Evolutionary conservation across 2,888 invertebrate species (phyloP).

Genomic region (Automeris io): DNA sequence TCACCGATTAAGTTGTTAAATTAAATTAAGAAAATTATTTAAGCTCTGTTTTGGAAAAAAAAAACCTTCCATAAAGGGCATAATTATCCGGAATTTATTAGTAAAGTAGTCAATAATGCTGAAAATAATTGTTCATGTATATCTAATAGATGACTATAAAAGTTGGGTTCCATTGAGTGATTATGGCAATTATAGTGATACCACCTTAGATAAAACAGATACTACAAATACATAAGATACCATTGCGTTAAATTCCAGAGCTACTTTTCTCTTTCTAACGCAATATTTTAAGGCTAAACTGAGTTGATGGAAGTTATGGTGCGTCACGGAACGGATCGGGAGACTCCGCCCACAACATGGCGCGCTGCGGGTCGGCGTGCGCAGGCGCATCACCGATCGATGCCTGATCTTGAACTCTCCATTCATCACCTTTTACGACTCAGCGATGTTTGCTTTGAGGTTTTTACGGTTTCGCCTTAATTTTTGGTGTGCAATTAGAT

Average conservation of each 20-base stretch:
- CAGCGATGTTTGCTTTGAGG: slow-evolving; percentile 50
- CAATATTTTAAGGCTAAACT: slow-evolving; percentile 26
- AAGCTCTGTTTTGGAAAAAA: too few relatives aligned
- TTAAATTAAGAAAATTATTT: too few relatives aligned
- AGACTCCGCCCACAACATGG: slow-evolving; percentile 67
- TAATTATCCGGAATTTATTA: too few relatives aligned
- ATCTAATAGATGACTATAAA: too few relatives aligned
- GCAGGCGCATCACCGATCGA: slow-evolving; percentile 21
- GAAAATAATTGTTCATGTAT: too few relatives aligned
- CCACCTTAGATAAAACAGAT: slow-evolving; percentile 18
- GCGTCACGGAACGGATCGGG: slow-evolving; percentile 18
- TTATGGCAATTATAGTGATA: slow-evolving; percentile 21
- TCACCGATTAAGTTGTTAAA: too few relatives aligned
- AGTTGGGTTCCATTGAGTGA: too few relatives aligned
- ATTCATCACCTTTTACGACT: slow-evolving; percentile 67
- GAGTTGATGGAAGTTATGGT: slow-evolving; percentile 35
- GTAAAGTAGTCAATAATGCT: too few relatives aligned
- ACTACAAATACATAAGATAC: slow-evolving; percentile 14
- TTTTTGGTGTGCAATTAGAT: slow-evolving; percentile 52
- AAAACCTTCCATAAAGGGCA: too few relatives aligned
- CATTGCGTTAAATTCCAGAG: slow-evolving; percentile 16
- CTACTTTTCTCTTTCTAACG: slow-evolving; percentile 45
- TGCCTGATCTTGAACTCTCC: slow-evolving; percentile 63
- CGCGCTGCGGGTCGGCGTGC: slow-evolving; percentile 25
- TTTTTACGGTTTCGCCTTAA: slow-evolving; percentile 63